Percentiles rank a stretch among this genome's conserved stretches.
Evolutionary conservation across 1,140 invertebrate genomes (phyloP).

Genomic region (Patella vulgata): DNA sequence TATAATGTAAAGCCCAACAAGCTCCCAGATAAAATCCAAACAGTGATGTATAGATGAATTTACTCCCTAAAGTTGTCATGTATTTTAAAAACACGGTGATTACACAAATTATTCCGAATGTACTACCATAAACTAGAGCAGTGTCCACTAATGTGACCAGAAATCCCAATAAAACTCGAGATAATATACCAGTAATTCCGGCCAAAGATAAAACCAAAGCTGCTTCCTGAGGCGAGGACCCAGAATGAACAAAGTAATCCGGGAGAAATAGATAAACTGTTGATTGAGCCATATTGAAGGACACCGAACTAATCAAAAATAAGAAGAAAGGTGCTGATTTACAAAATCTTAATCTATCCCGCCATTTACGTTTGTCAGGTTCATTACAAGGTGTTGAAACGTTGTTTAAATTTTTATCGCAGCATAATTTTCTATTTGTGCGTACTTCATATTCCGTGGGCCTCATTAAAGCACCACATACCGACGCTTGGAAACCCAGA

Average conservation of each 20-base stretch:
- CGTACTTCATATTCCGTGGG: slow-evolving; percentile 20
- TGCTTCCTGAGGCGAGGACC: no score
- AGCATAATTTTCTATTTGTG: neutral
- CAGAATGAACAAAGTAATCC: no score
- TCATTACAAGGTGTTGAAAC: no score
- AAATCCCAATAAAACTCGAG: neutral
- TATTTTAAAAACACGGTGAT: neutral
- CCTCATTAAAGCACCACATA: slow-evolving; percentile 31
- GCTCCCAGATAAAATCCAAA: slow-evolving; percentile 35
- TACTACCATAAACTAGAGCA: no score
- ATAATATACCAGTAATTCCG: slow-evolving; percentile 9
- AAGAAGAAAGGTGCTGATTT: no score
- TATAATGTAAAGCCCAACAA: slow-evolving; percentile 18
- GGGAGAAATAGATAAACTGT: no score
- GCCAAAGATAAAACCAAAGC: slow-evolving; percentile 10
- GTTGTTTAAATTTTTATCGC: neutral
- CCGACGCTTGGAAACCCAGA: slow-evolving; percentile 18
- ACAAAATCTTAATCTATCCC: no score
- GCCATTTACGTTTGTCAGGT: no score
- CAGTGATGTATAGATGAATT: slow-evolving; percentile 6
- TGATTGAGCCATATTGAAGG: no score
- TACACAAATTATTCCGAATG: slow-evolving; percentile 11
- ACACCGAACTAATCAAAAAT: no score
- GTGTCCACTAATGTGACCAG: no score
- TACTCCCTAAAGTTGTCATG: no score